Evolutionary conservation across 2,113 vertebrate species (phyloP), one percentile per base, ranked within the genome.

Genomic region (Periophthalmodon schlosseri): DNA sequence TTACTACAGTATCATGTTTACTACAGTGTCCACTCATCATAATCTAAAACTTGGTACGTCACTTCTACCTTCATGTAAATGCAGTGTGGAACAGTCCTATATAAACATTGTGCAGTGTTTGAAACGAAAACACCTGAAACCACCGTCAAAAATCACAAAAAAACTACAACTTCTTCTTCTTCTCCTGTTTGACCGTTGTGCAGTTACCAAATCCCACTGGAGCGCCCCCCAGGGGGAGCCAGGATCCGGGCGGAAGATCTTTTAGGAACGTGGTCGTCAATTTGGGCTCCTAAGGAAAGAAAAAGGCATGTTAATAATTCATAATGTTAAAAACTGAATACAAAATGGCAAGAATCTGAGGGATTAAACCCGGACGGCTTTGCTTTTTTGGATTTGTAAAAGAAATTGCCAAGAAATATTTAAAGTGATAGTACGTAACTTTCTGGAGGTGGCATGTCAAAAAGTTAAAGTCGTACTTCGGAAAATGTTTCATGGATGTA

Each of bases 221-320:
- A 97, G 89, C 96, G 91, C 71, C 96, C 97, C 79, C 97, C 96
- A 11, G 97, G 97, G 69, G 97, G 97, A 72, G 97, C 96, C 50
- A 98, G 94, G 90, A 98, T 97, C 90, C 96, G 90, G 61, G 96
- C 96, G 0, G 96, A 97, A 70, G 96, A 95, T 91, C 96, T 95
- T 94, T 99, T 97, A 91, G 97, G 97, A 89, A 98, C 86, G 15
- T 95, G 96, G 88, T 98, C 97, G 71, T 98, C 97, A 13, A 98
- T 95, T 91, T 99, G 97, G 89, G 96, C 93, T 85, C 97, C 97
- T 99, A 83, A 58, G 57, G 70, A 4, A 28, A 15, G 14, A 6
- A 52, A 16, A 16, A 50, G 18, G 28, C 28, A 28, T 28, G 28
- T 28, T 28, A 28, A 28, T 28, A 28, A 28, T 28, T 28, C 28